Evolutionary conservation across 2,888 invertebrate genomes (phyloP).

Genomic region (Agrotis clavis): DNA sequence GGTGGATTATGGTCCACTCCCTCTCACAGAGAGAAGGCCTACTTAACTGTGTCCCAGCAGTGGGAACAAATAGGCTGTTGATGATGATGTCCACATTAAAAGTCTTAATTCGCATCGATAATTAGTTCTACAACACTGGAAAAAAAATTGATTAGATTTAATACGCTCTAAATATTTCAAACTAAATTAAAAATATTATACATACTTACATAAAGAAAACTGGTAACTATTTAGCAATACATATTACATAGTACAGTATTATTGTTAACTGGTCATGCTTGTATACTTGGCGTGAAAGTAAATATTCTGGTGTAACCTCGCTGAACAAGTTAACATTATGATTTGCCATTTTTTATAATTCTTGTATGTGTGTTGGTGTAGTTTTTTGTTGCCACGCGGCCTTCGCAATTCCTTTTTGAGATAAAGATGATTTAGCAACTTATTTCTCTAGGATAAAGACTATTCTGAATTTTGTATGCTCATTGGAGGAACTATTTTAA

Average conservation of each 20-base stretch:
- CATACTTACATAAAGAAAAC: background rate
- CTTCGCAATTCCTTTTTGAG: conserved; percentile 2
- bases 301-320: conserved; percentile 24
- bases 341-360: background rate
- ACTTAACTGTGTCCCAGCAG: too few species aligned
- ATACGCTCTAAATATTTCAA: conserved; percentile 10
- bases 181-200: background rate
- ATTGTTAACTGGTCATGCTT: background rate
- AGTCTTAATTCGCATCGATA: background rate
- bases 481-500: too few species aligned
- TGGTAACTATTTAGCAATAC: conserved; percentile 20
- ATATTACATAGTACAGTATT: background rate
- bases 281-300: conserved; percentile 21
- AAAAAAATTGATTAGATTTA: background rate
- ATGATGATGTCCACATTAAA: background rate
- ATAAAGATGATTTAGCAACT: conserved; percentile 10
- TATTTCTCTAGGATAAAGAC: too few species aligned
- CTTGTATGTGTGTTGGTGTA: background rate
- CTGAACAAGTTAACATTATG: background rate
- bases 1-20: too few species aligned
- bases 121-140: background rate
- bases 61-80: too few species aligned
- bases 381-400: background rate
- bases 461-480: too few species aligned
- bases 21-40: too few species aligned